phyloP scores from a whole-genome alignment of 2,113 vertebrate genomes.

The Lipophrys pholis region DNA sequence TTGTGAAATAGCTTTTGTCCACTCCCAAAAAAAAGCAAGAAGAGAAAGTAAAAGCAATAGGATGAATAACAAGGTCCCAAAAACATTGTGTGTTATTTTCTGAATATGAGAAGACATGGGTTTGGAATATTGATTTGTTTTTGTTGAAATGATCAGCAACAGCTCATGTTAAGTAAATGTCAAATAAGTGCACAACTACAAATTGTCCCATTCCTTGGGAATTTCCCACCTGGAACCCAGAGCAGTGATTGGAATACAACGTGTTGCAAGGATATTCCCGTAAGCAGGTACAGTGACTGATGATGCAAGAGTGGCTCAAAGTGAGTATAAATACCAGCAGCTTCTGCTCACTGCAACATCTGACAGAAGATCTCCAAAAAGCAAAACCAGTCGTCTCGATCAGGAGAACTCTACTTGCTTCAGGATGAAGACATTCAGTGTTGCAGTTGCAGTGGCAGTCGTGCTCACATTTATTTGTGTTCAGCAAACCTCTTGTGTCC shows the following conservation, averaged over 20 bases:
- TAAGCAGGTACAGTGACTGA: neutral
- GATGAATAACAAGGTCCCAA: too few species aligned
- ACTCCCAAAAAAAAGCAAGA: too few species aligned
- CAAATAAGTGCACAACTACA: too few species aligned
- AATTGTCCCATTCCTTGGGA: neutral
- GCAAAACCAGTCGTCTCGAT: neutral
- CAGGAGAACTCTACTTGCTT: neutral
- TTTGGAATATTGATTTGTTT: too few species aligned
- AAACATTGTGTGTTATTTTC: too few species aligned
- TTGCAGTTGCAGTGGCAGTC: conserved; percentile 4
- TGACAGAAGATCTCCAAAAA: neutral
- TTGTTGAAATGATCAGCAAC: too few species aligned
- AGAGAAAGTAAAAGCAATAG: too few species aligned
- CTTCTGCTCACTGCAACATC: neutral
- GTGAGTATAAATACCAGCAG: neutral
- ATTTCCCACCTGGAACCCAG: neutral
- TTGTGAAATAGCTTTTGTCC: too few species aligned
- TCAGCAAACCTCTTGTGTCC: conserved; percentile 1
- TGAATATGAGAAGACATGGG: too few species aligned
- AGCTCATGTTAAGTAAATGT: too few species aligned
- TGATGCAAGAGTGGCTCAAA: neutral
- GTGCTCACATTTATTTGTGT: conserved; percentile 9
- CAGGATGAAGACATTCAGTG: neutral
- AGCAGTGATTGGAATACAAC: neutral
- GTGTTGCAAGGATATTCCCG: neutral